phyloP scores from a whole-genome alignment of 2,888 invertebrate genomes.

The Cryptocheilus praepositus region DNA sequence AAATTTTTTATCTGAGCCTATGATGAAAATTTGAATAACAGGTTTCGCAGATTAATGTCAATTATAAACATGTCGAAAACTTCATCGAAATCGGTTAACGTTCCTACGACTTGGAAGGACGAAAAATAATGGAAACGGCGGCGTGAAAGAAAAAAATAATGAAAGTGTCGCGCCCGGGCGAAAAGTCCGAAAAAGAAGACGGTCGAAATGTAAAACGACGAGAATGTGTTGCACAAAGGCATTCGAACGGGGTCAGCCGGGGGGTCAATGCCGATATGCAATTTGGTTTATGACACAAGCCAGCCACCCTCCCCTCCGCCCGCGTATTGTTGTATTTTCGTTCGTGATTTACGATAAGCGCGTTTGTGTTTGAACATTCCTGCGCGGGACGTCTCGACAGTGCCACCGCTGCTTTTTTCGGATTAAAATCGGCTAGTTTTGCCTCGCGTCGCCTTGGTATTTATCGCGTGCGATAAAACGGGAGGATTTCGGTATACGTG shows the following conservation, averaged over 20 bases:
- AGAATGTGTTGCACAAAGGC: conserved; percentile 58
- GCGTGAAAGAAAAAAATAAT: background rate
- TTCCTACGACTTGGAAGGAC: too few relatives aligned
- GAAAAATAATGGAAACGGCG: background rate
- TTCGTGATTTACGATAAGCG: conserved; percentile 58
- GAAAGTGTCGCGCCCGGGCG: too few relatives aligned
- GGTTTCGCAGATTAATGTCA: too few relatives aligned
- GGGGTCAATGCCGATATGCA: conserved; percentile 53
- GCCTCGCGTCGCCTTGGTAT: too few relatives aligned
- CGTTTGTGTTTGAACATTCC: conserved; percentile 28
- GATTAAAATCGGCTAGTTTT: too few relatives aligned
- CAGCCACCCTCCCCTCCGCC: conserved; percentile 25
- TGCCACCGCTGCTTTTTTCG: too few relatives aligned
- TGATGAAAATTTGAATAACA: too few relatives aligned
- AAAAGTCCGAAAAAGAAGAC: background rate
- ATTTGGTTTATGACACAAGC: conserved; percentile 61
- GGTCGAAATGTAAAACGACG: conserved; percentile 37
- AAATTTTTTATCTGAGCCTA: too few relatives aligned
- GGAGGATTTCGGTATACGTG: too few relatives aligned
- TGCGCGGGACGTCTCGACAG: background rate
- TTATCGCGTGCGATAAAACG: too few relatives aligned
- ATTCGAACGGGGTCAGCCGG: conserved; percentile 44
- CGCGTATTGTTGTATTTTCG: conserved; percentile 59
- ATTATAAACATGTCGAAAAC: too few relatives aligned
- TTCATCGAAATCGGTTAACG: too few relatives aligned